Evolutionary conservation across 2,113 vertebrate species (phyloP).

Genomic region (Synodontis membranacea): DNA sequence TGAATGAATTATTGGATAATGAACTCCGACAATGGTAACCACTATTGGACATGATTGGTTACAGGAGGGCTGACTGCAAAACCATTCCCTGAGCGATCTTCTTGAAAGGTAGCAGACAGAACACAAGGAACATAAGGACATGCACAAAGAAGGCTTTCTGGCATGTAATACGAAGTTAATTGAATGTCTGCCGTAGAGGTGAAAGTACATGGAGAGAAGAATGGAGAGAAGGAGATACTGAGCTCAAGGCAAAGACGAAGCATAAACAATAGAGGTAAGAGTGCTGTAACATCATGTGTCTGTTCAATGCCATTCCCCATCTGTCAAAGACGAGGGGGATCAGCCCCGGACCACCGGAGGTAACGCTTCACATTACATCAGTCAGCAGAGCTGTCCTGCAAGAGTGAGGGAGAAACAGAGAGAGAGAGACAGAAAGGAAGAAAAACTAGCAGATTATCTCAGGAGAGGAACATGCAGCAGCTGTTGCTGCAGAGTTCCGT

Average conservation of each 20-base stretch:
- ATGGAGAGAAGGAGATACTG: conserved; percentile 17
- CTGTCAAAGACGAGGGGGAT: conserved; percentile 45
- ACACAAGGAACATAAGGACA: conserved; percentile 19
- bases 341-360: background rate
- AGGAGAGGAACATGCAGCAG: background rate
- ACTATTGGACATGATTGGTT: background rate
- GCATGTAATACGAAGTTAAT: conserved; percentile 39
- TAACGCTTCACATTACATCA: conserved; percentile 54
- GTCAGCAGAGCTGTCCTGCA: conserved; percentile 52
- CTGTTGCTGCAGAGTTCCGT: background rate
- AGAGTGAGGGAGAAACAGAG: background rate
- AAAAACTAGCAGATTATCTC: conserved; percentile 12
- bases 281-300: conserved; percentile 13
- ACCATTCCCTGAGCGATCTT: background rate
- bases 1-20: background rate
- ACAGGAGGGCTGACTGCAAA: background rate
- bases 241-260: conserved; percentile 10
- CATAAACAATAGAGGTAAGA: conserved; percentile 26
- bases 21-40: background rate
- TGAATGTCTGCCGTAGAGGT: conserved; percentile 29
- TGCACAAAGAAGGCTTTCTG: conserved; percentile 7
- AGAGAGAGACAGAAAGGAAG: conserved; percentile 3
- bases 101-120: conserved; percentile 1
- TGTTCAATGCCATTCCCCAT: conserved; percentile 21
- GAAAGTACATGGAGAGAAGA: background rate